Evolutionary conservation across 2,113 vertebrate genomes (phyloP).

Genomic region (Galeopterus variegatus): DNA sequence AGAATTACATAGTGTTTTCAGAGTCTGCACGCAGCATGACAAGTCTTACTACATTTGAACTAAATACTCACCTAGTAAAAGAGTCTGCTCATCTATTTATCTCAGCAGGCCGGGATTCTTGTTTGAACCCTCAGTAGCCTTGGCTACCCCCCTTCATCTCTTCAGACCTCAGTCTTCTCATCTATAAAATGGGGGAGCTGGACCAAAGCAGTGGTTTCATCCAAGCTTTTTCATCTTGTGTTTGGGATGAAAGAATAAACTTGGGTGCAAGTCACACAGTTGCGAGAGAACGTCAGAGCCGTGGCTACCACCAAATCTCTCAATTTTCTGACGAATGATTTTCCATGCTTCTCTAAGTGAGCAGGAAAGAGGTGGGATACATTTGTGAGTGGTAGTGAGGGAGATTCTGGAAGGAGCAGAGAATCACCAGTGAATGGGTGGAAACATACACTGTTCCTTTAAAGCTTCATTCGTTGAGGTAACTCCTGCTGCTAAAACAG

Average conservation of each 20-base stretch:
- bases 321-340: background rate
- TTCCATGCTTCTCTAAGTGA: background rate
- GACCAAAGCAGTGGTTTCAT: too few relatives aligned
- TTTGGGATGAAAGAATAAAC: background rate
- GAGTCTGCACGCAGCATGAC: background rate
- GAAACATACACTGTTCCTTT: background rate
- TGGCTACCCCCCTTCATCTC: too few relatives aligned
- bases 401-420: background rate
- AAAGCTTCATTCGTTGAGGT: fast-evolving
- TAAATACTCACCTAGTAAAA: background rate
- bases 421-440: fast-evolving
- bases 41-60: background rate
- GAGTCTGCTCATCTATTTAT: background rate
- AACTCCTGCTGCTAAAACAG: background rate
- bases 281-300: background rate
- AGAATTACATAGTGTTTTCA: background rate
- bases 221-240: too few relatives aligned
- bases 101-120: too few relatives aligned
- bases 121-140: too few relatives aligned
- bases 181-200: too few relatives aligned
- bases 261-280: background rate
- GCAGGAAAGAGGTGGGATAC: too few relatives aligned
- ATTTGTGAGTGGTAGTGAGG: fast-evolving
- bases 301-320: background rate
- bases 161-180: too few relatives aligned